A percentile compares a stretch with the other conserved stretches of the same genome.
Conservation (phyloP, 2,888 invertebrate species). For the Sphecodes monilicornis region DNA sequence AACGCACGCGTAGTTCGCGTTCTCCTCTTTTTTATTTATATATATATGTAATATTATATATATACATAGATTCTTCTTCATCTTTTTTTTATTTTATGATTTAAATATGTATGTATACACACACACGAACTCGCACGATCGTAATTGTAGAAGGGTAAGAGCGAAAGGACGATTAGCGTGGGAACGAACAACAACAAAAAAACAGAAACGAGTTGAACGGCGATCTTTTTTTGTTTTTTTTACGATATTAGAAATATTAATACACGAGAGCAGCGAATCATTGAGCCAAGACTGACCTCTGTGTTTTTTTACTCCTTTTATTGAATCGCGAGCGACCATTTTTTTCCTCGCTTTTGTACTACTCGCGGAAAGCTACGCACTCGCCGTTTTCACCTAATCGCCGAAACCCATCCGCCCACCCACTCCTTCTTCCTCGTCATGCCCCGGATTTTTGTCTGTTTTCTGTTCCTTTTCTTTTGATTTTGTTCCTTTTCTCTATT, state of each 20-base stretch:
- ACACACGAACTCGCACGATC: slow-evolving; percentile 72
- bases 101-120: slow-evolving; percentile 49
- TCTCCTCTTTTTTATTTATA: slow-evolving; percentile 55
- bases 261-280: slow-evolving; percentile 72
- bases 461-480: slow-evolving; percentile 8
- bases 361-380: neutral
- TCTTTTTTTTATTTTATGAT: slow-evolving; percentile 8
- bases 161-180: slow-evolving; percentile 27
- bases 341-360: slow-evolving; percentile 27
- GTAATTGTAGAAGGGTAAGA: slow-evolving; percentile 53
- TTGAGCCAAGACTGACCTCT: slow-evolving; percentile 70
- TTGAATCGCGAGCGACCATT: slow-evolving; percentile 9
- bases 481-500: slow-evolving; percentile 39
- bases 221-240: slow-evolving; percentile 23
- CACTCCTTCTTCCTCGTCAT: neutral
- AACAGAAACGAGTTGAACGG: neutral
- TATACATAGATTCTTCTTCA: slow-evolving; percentile 50
- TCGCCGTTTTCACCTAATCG: slow-evolving; percentile 5
- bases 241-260: slow-evolving; percentile 70
- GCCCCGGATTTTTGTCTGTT: slow-evolving; percentile 3
- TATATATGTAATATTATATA: slow-evolving; percentile 16
- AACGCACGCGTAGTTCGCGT: slow-evolving; percentile 65
- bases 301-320: slow-evolving; percentile 60
- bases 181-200: neutral
- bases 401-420: neutral